Percentiles rank a stretch among this genome's conserved stretches.
phyloP scores from a whole-genome alignment of 2,888 invertebrate genomes.

The Leptogaster cylindrica region DNA sequence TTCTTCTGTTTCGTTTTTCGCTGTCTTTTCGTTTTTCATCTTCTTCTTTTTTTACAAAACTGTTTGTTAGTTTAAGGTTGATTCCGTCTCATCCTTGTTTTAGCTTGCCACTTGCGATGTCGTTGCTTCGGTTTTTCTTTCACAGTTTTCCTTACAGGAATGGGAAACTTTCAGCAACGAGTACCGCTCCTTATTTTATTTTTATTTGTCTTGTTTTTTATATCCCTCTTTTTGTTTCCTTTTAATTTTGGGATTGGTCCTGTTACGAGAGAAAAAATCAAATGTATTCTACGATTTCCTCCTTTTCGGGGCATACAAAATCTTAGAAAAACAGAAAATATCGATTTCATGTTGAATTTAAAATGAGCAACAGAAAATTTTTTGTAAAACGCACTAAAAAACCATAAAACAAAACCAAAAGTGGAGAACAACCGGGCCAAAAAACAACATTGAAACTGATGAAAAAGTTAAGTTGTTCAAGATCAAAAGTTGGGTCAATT shows the following conservation, averaged over 20 bases:
- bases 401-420: slow-evolving; percentile 9
- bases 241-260: slow-evolving; percentile 33
- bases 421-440: neutral
- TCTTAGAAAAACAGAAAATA: slow-evolving; percentile 27
- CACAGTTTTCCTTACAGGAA: neutral
- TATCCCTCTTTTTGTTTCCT: slow-evolving; percentile 6
- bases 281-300: neutral
- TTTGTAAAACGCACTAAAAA: slow-evolving; percentile 21
- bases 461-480: neutral
- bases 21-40: no score
- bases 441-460: neutral
- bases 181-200: slow-evolving; percentile 7
- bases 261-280: slow-evolving; percentile 10
- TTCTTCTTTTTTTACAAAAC: slow-evolving; percentile 33
- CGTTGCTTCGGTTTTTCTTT: slow-evolving; percentile 10
- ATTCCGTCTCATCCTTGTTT: slow-evolving; percentile 30
- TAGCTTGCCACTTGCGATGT: slow-evolving; percentile 32
- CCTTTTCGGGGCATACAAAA: neutral
- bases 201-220: no score
- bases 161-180: neutral
- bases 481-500: neutral
- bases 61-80: slow-evolving; percentile 40
- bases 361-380: slow-evolving; percentile 23
- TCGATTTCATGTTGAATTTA: slow-evolving; percentile 29
- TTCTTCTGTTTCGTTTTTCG: no score